Base-by-base conservation (phyloP, 2,797 vertebrate species). In the Pangasius larnaudii region DNA sequence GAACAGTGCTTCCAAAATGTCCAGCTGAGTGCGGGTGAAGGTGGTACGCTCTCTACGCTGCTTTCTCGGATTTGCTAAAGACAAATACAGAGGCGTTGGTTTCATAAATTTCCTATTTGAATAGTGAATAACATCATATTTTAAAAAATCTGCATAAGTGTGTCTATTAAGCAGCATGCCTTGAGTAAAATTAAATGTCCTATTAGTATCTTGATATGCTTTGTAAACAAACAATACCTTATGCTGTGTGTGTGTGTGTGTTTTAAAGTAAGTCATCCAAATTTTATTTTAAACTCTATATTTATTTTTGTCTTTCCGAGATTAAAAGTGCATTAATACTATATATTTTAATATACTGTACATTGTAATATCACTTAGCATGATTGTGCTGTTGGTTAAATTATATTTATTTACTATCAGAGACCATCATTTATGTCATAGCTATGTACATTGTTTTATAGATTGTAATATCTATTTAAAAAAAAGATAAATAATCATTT, bases 11-110 rank as follows among this genome's bases (percentile, higher is more conserved):
- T 99, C 98, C 92, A 99, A 91, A 93, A 99, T 98, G 94, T 99
- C 98, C 92, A 99, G 97, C 93, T 99, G 98, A 0, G 98, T 98
- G 0, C 98, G 97, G 0, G 98, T 99, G 95, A 99, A 99, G 91
- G 98, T 98, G 88, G 98, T 99, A 88, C 98, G 97, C 93, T 99
- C 98, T 72, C 98, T 92, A 84, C 99, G 98, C 95, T 99, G 98
- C 93, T 99, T 99, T 94, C 98, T 96, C 39, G 96, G 95, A 71
- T 95, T 96, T 85, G 95, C 96, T 96, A 86, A 51, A 87, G n/a
- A 88, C 46, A 80, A n/a, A 84, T 9, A 78, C 46, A 85, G 27
- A 88, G 1, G 7, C 36, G 18, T 24, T 36, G 24, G 5, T 42
- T 81, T 39, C 5, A 0, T 16, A 11, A 46, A 79, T 36, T 56